Conservation (phyloP, 2,113 vertebrate species). For the Sinocyclocheilus anshuiensis region DNA sequence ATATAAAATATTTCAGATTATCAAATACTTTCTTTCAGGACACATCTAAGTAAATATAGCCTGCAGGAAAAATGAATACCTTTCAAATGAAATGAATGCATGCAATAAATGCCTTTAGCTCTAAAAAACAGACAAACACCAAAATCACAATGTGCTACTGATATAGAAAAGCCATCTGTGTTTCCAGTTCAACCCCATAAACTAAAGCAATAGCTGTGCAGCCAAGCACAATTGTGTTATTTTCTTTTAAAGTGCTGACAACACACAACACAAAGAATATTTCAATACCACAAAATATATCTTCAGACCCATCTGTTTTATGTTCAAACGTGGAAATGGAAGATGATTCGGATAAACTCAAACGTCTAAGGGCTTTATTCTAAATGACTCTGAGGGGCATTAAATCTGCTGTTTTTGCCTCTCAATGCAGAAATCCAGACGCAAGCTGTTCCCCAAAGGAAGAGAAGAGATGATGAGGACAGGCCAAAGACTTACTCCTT, state of each 20-base stretch:
- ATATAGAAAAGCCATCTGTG: slow-evolving; percentile 22
- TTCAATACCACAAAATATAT: slow-evolving; percentile 16
- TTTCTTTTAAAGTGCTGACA: slow-evolving; percentile 36
- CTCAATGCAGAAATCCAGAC: slow-evolving; percentile 36
- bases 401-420: slow-evolving; percentile 35
- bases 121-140: slow-evolving; percentile 6
- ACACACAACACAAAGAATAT: not conserved
- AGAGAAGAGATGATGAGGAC: slow-evolving; percentile 7
- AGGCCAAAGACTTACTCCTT: slow-evolving; percentile 28
- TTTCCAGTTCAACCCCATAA: not conserved
- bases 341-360: slow-evolving; percentile 34
- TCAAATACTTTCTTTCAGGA: not conserved
- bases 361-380: not conserved
- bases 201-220: not conserved
- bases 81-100: not conserved
- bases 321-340: slow-evolving; percentile 23
- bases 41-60: not conserved
- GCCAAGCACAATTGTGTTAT: not conserved
- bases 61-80: not conserved
- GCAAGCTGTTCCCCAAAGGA: slow-evolving; percentile 36
- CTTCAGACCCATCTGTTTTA: slow-evolving; percentile 17
- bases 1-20: not conserved
- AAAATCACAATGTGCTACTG: not conserved
- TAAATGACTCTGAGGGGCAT: not conserved
- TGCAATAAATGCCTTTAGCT: not conserved